These are phyloP conservation scores for Amazona vittata DNA, from an alignment of 2,113 vertebrate species.

Conservation along the genomic window DNA sequence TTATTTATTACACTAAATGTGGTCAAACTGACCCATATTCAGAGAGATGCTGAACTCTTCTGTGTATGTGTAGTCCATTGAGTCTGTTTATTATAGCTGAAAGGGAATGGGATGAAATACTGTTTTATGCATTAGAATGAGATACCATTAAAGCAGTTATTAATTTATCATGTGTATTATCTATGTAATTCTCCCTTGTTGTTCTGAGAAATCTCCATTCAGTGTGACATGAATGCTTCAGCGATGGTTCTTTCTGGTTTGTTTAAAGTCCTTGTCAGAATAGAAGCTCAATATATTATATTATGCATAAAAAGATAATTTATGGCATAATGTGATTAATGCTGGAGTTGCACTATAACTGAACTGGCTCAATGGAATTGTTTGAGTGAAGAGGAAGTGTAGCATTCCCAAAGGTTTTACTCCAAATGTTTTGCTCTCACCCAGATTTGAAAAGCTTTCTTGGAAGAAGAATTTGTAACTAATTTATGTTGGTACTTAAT, in stretches of 20 bases:
- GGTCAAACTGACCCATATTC: neutral
- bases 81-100: neutral
- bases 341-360: neutral
- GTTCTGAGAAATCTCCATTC: neutral
- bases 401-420: conserved; percentile 1
- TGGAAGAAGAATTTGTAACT: neutral
- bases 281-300: neutral
- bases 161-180: neutral
- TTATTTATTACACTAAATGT: neutral
- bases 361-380: neutral
- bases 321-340: conserved; percentile 16
- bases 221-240: neutral
- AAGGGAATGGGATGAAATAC: neutral
- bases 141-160: neutral
- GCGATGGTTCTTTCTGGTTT: neutral
- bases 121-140: neutral
- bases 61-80: neutral
- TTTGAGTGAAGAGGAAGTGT: neutral
- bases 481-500: conserved; percentile 16
- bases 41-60: neutral
- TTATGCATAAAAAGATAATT: neutral
- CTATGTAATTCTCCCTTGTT: neutral
- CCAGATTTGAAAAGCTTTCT: conserved; percentile 5
- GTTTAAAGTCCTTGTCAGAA: neutral
- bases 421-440: conserved; percentile 22